Evolutionary conservation across 1,140 invertebrate genomes (phyloP), one percentile per base, ranked within the genome.

Genomic region (Berghia stephanieae): DNA sequence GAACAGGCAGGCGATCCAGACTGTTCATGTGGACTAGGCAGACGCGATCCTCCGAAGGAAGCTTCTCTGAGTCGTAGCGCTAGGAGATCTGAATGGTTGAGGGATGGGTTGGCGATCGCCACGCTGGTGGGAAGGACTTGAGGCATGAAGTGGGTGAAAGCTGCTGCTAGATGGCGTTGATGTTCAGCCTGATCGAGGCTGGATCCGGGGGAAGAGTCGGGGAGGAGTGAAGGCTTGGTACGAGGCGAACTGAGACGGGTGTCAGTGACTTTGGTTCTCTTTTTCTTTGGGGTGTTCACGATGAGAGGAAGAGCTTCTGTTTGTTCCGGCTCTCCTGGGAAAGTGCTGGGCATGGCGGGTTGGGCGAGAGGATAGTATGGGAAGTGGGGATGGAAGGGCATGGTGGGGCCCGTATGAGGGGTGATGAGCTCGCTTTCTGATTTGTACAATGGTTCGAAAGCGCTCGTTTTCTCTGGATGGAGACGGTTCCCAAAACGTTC

Each of bases 251-350:
- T 76, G 75, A 98, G 95, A 78, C 97, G 92, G 52, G 96, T 98
- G 88, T 98, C 96, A 21, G 96, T 98, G 75, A 98, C 91, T 93
- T 98, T 98, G 87, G 98, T 96, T 27, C 96, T 92, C 91, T 98
- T 98, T 90, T 98, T 98, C 80, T 88, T 88, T 90, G 98, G 98
- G 36, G 95, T 94, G 77, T 83, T 88, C 78, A 98, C 96, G 36
- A 98, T 96, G 79, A 98, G 92, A 83, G 96, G 96, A 16, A 98
- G 92, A 0, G 96, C 89, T 89, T 98, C 96, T 86, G 96, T 97
- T 89, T 98, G 96, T 88, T 97, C 96, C 2, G 94, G 93, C 69
- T 90, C 89, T 27, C 93, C 91, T 78, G 86, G 92, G 87, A 88
- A 91, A 90, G 83, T 88, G 89, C 84, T 92, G 90, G 92, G 93